Evolutionary conservation across 2,113 vertebrate genomes (phyloP).

Genomic region (Hystrix brachyura): DNA sequence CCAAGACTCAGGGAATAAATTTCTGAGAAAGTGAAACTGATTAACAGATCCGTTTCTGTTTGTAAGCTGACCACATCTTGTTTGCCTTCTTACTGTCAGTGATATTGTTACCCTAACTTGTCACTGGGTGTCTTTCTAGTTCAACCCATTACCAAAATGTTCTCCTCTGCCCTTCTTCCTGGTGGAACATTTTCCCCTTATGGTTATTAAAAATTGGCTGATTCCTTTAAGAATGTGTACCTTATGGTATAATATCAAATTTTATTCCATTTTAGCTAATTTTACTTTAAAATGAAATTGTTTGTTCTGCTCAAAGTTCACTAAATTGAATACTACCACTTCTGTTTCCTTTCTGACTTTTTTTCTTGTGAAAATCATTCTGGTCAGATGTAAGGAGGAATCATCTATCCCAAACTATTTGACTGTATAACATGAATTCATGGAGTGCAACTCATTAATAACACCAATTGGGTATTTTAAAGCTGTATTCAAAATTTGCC

Average conservation of each 20-base stretch:
- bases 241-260: constrained; percentile 58
- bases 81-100: constrained; percentile 17
- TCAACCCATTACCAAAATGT: constrained; percentile 64
- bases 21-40: constrained; percentile 57
- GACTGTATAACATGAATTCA: neutral
- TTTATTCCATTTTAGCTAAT: constrained; percentile 63
- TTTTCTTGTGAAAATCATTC: constrained; percentile 52
- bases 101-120: constrained; percentile 53
- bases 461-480: neutral
- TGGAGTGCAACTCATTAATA: neutral
- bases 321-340: constrained; percentile 67
- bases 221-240: constrained; percentile 52
- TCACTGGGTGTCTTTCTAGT: constrained; percentile 44
- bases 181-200: constrained; percentile 28
- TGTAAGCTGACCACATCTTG: constrained; percentile 10
- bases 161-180: constrained; percentile 45
- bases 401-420: constrained; percentile 26
- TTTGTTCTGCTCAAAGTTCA: constrained; percentile 60
- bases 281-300: constrained; percentile 79
- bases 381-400: constrained; percentile 39
- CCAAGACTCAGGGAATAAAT: neutral
- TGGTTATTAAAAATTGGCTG: constrained; percentile 63
- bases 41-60: neutral
- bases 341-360: constrained; percentile 41
- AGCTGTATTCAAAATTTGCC: constrained; percentile 15